A percentile compares a stretch with the other conserved stretches of the same genome.
Evolutionary conservation across 2,888 invertebrate species (phyloP).

Genomic region (Leptothorax acervorum): DNA sequence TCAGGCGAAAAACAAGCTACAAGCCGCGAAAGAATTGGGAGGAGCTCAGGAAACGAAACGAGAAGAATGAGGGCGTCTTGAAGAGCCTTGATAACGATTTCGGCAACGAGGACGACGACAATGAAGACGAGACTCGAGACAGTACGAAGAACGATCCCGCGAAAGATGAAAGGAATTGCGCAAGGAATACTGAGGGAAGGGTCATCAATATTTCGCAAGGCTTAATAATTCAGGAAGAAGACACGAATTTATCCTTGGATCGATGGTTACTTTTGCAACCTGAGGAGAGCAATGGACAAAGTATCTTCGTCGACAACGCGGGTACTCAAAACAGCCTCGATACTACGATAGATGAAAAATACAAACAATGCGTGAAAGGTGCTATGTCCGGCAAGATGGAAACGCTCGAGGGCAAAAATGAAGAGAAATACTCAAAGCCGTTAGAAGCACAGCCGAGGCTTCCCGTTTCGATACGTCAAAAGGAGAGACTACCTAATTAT

Average conservation of each 20-base stretch:
- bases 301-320: constrained; percentile 54
- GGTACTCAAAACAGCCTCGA: constrained; percentile 70
- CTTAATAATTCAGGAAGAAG: background rate
- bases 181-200: background rate
- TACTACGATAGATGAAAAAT: constrained; percentile 82
- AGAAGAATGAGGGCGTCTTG: constrained; percentile 82
- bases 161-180: constrained; percentile 18
- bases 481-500: constrained; percentile 73
- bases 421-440: constrained; percentile 12
- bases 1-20: constrained; percentile 83
- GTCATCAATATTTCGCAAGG: background rate
- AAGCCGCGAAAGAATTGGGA: constrained; percentile 85
- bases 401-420: background rate
- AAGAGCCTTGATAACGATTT: constrained; percentile 81
- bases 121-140: constrained; percentile 60
- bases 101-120: constrained; percentile 81
- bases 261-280: constrained; percentile 55
- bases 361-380: constrained; percentile 82
- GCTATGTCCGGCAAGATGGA: constrained; percentile 67
- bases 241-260: background rate
- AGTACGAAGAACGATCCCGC: constrained; percentile 33
- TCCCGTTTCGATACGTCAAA: constrained; percentile 44
- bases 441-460: constrained; percentile 26
- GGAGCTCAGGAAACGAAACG: constrained; percentile 82
- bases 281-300: constrained; percentile 63